Evolutionary conservation across 2,113 vertebrate genomes (phyloP).

Genomic region (Lophura nycthemera): DNA sequence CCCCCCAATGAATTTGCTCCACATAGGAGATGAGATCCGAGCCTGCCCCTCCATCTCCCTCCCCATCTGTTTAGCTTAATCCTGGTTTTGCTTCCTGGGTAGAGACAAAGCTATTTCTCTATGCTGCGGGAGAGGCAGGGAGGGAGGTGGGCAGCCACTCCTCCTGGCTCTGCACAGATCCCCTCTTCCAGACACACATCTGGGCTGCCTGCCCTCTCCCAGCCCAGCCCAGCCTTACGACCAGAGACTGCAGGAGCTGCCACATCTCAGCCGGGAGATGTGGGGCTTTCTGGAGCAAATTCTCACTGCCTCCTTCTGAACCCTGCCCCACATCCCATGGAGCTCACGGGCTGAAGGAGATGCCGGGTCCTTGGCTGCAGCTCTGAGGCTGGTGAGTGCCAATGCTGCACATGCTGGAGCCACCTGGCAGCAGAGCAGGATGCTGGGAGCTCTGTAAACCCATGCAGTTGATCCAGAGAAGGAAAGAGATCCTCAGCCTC

Average conservation of each 20-base stretch:
- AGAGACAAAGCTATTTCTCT: neutral
- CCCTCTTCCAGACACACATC: neutral
- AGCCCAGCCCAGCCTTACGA: neutral
- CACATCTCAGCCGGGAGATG: neutral
- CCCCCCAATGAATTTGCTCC: neutral
- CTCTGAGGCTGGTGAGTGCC: accelerated
- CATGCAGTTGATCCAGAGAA: neutral
- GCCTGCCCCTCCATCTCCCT: conserved; percentile 2
- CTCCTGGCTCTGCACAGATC: neutral
- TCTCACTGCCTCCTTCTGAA: neutral
- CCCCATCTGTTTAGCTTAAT: conserved; percentile 36
- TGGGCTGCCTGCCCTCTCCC: conserved; percentile 25
- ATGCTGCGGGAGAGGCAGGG: neutral
- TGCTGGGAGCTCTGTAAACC: neutral
- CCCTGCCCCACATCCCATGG: neutral
- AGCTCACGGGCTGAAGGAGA: neutral
- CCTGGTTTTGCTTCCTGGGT: neutral
- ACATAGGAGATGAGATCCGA: neutral
- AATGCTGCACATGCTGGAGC: neutral
- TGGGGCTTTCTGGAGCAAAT: neutral
- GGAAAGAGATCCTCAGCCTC: neutral
- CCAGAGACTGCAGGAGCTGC: neutral
- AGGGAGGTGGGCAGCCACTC: conserved; percentile 16
- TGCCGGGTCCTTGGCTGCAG: neutral
- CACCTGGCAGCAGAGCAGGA: neutral